Evolutionary conservation across 1,140 invertebrate genomes (phyloP), one percentile per base, ranked within the genome.

Genomic region (Drosophila ambigua): DNA sequence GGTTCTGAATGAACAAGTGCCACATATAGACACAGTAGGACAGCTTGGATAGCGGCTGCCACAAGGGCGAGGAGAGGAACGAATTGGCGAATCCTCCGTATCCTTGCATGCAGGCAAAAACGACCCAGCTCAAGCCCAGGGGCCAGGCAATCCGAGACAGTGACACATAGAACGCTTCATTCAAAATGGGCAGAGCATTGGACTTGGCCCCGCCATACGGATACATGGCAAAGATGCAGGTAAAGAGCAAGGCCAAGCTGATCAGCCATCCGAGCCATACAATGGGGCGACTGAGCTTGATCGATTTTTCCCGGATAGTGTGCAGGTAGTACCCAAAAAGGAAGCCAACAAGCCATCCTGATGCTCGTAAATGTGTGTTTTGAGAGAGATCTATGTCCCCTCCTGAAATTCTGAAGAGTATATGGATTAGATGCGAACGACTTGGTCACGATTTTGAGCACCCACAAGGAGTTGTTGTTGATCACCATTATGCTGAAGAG

Each of bases 21-120:
- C 92, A 79, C 15, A 93, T 66, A 71, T 93, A 94, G 83, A 93
- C 92, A 13, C 91, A 93, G 67, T 92, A 93, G 0, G 93, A 92
- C 0, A 94, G 66, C 48, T 91, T 88, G 16, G 91, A 90, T 0
- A 92, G 77, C 1, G 93, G 67, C 77, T 94, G 93, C 92, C 93
- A 94, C 28, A 93, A 66, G 4, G 77, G 62, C 24, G 92, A 74
- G 3, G 90, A 91, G 13, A 93, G 50, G 16, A 93, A 91, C 79
- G 90, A 92, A 65, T 93, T 93, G 39, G 93, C 90, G 28, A 92
- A 88, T 64, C 93, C 95, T 76, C 94, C 95, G 81, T 95, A 94
- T 48, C 94, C 95, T 52, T 93, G 92, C 9, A 93, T 90, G 73
- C 95, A 95, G 2, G 94, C 94, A 59, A 95, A 94, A 5, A 96